Evolutionary conservation across 1,140 invertebrate genomes (phyloP).

Genomic region (silkworm (Bombyx mori)): ASM3026992v2 NC_085131.1:5498501-5499000

Average conservation of each 20-base stretch:
- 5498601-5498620: constrained; percentile 4
- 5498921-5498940: constrained; percentile 15
- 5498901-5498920: constrained; percentile 12
- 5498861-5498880: constrained; percentile 17
- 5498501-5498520: constrained; percentile 43
- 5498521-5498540: constrained; percentile 17
- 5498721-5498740: too few relatives aligned
- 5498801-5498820: constrained; percentile 7
- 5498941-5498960: constrained; percentile 2
- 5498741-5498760: too few relatives aligned
- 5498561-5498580: constrained; percentile 35
- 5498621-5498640: neutral
- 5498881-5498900: constrained; percentile 10
- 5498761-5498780: neutral
- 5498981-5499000: neutral
- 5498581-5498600: constrained; percentile 29
- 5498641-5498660: too few relatives aligned
- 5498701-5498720: too few relatives aligned
- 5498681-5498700: too few relatives aligned
- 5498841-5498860: constrained; percentile 8
- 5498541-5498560: constrained; percentile 35
- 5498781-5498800: neutral
- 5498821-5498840: constrained; percentile 4
- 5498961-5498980: constrained; percentile 9
- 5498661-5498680: too few relatives aligned